Evolutionary conservation across 2,888 invertebrate species (phyloP).

Genomic region (Agrilus cyanescens): DNA sequence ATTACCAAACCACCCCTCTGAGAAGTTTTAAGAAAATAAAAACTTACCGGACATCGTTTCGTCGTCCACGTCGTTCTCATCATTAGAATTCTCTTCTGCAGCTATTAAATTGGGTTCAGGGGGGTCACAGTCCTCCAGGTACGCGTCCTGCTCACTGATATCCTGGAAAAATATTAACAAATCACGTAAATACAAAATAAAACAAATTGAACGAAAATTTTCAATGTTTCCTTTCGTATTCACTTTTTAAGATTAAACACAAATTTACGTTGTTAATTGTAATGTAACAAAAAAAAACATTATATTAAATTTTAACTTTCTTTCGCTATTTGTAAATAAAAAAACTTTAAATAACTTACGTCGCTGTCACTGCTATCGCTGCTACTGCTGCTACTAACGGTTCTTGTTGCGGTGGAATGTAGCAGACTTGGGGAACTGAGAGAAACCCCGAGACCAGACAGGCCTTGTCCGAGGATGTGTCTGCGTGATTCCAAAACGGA

Average conservation of each 20-base stretch:
- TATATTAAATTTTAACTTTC: no score
- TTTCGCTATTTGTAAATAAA: no score
- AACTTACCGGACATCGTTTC: slow-evolving; percentile 69
- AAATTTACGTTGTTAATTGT: no score
- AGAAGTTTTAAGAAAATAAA: neutral
- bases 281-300: no score
- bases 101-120: slow-evolving; percentile 39
- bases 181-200: neutral
- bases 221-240: no score
- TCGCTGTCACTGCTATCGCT: slow-evolving; percentile 26
- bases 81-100: slow-evolving; percentile 58
- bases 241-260: no score
- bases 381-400: slow-evolving; percentile 36
- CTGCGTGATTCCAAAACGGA: slow-evolving; percentile 13
- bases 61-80: slow-evolving; percentile 79
- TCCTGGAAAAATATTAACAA: slow-evolving; percentile 34
- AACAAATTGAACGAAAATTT: neutral
- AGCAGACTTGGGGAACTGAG: slow-evolving; percentile 34
- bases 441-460: slow-evolving; percentile 30
- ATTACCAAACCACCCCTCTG: no score
- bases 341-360: slow-evolving; percentile 13
- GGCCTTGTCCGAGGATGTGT: slow-evolving; percentile 19
- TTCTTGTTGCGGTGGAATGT: slow-evolving; percentile 29
- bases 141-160: slow-evolving; percentile 52
- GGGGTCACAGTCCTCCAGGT: slow-evolving; percentile 44